Conservation (phyloP, 1,140 invertebrate genomes). For the Lamellibrachia luymesi region DNA sequence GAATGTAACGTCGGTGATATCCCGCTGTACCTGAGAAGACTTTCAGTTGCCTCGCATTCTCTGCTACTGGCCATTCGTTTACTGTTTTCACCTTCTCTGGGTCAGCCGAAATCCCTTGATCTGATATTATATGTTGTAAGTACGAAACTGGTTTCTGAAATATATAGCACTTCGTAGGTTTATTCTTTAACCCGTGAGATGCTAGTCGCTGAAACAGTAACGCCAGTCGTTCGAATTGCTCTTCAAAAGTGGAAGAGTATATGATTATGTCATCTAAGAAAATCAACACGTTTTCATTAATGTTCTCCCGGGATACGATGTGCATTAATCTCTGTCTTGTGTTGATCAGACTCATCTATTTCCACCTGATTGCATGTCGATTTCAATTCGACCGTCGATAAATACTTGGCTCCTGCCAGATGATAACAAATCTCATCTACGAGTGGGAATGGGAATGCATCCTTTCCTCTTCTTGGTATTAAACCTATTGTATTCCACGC, state of each 20-base stretch:
- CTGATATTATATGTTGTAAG: background rate
- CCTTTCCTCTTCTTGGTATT: slow-evolving; percentile 36
- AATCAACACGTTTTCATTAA: background rate
- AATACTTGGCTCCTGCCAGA: slow-evolving; percentile 31
- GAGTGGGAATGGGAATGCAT: slow-evolving; percentile 37
- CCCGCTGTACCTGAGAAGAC: background rate
- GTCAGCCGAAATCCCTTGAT: background rate
- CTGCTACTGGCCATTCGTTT: background rate
- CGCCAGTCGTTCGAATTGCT: slow-evolving; percentile 29
- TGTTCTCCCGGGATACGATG: slow-evolving; percentile 29
- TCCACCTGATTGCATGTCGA: slow-evolving; percentile 53
- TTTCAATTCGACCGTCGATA: slow-evolving; percentile 35
- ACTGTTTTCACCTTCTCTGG: background rate
- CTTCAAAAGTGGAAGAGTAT: slow-evolving; percentile 26
- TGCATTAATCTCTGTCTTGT: slow-evolving; percentile 50
- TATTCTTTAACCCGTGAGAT: slow-evolving; percentile 31
- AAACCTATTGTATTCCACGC: slow-evolving; percentile 38
- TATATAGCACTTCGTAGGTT: slow-evolving; percentile 34
- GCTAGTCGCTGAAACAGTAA: slow-evolving; percentile 30
- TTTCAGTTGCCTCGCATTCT: background rate
- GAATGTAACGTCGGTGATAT: background rate
- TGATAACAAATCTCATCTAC: slow-evolving; percentile 40
- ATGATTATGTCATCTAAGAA: slow-evolving; percentile 10
- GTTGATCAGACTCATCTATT: slow-evolving; percentile 45
- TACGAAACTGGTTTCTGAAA: background rate